These are phyloP conservation scores for Scaptomyza montana DNA, from an alignment of 1,140 invertebrate species.

Conservation along the genomic window DNA sequence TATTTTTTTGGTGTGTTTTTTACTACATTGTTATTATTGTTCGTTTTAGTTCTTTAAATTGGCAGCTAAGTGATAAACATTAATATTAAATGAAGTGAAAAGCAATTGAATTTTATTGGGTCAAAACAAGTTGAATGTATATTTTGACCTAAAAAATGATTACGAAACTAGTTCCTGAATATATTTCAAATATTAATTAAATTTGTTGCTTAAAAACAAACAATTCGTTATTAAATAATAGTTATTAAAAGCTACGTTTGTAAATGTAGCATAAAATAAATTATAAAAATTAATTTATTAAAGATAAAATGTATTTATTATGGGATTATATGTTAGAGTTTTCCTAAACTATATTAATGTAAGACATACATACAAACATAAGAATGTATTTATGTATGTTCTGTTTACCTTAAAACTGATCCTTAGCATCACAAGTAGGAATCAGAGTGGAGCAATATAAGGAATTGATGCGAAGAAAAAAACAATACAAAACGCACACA, in stretches of 20 bases:
- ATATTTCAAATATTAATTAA: too few relatives aligned
- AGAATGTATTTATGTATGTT: neutral
- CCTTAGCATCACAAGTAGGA: conserved; percentile 6
- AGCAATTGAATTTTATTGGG: conserved; percentile 8
- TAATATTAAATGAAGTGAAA: conserved; percentile 1
- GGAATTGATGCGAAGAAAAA: conserved; percentile 12
- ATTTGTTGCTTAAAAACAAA: too few relatives aligned
- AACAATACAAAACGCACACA: conserved; percentile 7
- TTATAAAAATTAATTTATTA: too few relatives aligned
- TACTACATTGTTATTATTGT: neutral
- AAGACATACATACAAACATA: neutral
- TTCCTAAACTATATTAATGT: too few relatives aligned
- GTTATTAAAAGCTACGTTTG: too few relatives aligned
- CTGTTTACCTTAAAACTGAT: conserved; percentile 22
- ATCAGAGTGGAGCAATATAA: conserved; percentile 15
- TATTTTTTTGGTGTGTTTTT: neutral
- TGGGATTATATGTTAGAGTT: too few relatives aligned
- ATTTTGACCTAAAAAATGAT: neutral
- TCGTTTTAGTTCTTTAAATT: neutral
- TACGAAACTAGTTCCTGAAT: too few relatives aligned
- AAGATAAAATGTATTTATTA: too few relatives aligned
- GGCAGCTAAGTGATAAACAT: neutral
- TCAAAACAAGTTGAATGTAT: neutral
- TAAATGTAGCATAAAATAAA: too few relatives aligned
- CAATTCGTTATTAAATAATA: too few relatives aligned